Evolutionary conservation across 2,888 invertebrate species (phyloP).

Genomic region (Nomada hirtipes): DNA sequence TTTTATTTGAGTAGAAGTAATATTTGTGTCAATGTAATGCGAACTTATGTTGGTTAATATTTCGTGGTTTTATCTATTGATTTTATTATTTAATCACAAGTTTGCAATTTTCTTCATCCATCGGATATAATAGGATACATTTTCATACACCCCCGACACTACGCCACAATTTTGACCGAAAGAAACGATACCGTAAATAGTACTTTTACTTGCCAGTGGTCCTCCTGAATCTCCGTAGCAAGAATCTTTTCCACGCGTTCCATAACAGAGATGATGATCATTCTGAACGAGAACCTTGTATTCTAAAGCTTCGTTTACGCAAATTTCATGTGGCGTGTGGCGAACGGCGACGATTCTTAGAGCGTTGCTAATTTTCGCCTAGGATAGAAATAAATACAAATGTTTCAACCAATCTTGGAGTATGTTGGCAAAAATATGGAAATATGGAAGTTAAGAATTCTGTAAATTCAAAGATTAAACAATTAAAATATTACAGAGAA

Average conservation of each 20-base stretch:
- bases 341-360: constrained; percentile 56
- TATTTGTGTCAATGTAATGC: too few relatives aligned
- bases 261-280: constrained; percentile 72
- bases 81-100: constrained; percentile 12
- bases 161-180: constrained; percentile 71
- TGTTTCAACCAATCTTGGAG: neutral
- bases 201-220: constrained; percentile 63
- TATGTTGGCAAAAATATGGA: neutral
- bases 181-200: constrained; percentile 74
- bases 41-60: neutral
- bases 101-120: constrained; percentile 68
- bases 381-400: neutral
- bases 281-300: constrained; percentile 54
- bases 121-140: constrained; percentile 62
- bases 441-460: neutral
- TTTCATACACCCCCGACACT: constrained; percentile 70
- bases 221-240: constrained; percentile 77
- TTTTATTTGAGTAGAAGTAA: too few relatives aligned
- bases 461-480: neutral
- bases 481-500: neutral
- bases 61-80: neutral
- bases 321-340: constrained; percentile 55
- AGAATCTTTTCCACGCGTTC: constrained; percentile 62
- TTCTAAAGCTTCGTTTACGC: constrained; percentile 37
- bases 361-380: constrained; percentile 16